phyloP scores from a whole-genome alignment of 2,797 vertebrate species.

The Oreochromis mossambicus region DNA sequence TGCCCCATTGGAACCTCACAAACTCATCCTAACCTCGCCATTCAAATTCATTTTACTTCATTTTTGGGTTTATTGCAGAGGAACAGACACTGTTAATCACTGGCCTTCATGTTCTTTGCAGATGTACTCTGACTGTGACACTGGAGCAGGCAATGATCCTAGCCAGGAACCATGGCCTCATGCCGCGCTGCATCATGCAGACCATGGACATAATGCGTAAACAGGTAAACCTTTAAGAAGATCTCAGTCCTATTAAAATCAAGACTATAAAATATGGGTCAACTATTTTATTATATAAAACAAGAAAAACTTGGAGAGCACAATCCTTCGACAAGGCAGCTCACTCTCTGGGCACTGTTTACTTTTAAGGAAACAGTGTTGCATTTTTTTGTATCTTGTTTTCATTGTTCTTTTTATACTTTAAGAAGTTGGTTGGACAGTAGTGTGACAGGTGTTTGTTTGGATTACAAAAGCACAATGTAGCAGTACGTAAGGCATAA shows the following conservation, averaged over 20 bases:
- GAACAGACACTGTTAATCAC: background rate
- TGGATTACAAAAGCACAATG: background rate
- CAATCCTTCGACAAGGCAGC: background rate
- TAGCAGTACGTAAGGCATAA: background rate
- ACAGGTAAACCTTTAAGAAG: slow-evolving; percentile 77
- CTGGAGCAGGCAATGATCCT: slow-evolving; percentile 92
- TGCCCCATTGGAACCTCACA: background rate
- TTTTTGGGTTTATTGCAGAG: background rate
- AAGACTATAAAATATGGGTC: background rate
- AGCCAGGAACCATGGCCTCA: slow-evolving; percentile 90
- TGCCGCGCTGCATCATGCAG: slow-evolving; percentile 97
- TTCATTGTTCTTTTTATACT: background rate
- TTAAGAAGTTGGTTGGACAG: background rate
- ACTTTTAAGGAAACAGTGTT: background rate
- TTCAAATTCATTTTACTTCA: background rate
- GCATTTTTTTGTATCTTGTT: background rate
- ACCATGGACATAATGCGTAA: slow-evolving; percentile 98
- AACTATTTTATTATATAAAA: background rate
- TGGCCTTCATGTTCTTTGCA: slow-evolving; percentile 54
- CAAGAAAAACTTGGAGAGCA: background rate
- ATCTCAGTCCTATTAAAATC: background rate
- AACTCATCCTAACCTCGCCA: background rate
- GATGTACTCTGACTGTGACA: slow-evolving; percentile 90
- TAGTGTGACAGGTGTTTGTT: background rate
- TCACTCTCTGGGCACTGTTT: background rate